phyloP scores from a whole-genome alignment of 2,888 invertebrate species.

The Lordiphosa andalusiaca region DNA sequence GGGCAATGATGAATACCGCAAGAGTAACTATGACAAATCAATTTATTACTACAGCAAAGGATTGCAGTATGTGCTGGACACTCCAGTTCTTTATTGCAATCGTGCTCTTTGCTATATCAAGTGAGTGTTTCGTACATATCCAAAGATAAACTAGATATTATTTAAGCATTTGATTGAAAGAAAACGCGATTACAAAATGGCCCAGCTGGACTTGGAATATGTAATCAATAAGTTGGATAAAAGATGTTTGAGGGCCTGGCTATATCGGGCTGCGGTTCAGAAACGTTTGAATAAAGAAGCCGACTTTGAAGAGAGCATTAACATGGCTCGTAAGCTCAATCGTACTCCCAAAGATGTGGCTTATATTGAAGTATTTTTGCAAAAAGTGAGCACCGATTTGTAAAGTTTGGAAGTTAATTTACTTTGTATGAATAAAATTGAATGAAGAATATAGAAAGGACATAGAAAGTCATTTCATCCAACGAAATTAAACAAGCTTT shows the following conservation, averaged over 20 bases:
- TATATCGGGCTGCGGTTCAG: slow-evolving; percentile 43
- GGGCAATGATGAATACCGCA: slow-evolving; percentile 46
- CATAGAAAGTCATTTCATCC: too few relatives aligned
- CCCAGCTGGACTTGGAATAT: slow-evolving; percentile 42
- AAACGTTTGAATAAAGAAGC: slow-evolving; percentile 43
- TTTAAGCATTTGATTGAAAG: slow-evolving; percentile 5
- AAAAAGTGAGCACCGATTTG: slow-evolving; percentile 37
- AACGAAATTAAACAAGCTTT: too few relatives aligned
- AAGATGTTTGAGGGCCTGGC: slow-evolving; percentile 43
- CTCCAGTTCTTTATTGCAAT: slow-evolving; percentile 41
- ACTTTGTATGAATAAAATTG: too few relatives aligned
- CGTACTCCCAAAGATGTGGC: background rate
- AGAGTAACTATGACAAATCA: slow-evolving; percentile 34
- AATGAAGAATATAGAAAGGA: too few relatives aligned
- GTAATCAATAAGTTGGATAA: slow-evolving; percentile 31
- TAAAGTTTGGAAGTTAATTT: slow-evolving; percentile 8
- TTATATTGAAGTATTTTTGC: slow-evolving; percentile 35
- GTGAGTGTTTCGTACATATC: slow-evolving; percentile 7
- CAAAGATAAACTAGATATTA: background rate
- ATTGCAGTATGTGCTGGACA: slow-evolving; percentile 37
- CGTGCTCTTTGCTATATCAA: slow-evolving; percentile 40
- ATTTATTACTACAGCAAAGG: slow-evolving; percentile 37
- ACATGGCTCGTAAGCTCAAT: slow-evolving; percentile 26
- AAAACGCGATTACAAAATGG: slow-evolving; percentile 41
- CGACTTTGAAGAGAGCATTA: slow-evolving; percentile 30